phyloP scores from a whole-genome alignment of 2,797 vertebrate species.

The Heteromormyrus szaboi region DNA sequence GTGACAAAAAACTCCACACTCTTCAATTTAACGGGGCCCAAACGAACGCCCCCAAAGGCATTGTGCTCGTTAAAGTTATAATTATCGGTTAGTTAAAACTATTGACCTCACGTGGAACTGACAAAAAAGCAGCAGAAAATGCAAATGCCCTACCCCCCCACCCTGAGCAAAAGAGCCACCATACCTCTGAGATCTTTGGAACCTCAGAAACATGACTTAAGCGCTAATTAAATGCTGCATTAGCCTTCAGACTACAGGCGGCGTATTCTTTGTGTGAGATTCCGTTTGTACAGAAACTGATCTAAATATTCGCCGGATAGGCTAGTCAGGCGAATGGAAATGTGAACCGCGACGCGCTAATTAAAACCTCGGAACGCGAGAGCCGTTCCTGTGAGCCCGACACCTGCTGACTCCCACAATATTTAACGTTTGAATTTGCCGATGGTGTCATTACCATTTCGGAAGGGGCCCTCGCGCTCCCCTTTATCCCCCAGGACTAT shows the following conservation, averaged over 20 bases:
- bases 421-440: conserved; percentile 69
- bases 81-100: conserved; percentile 23
- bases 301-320: conserved; percentile 42
- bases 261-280: conserved; percentile 26
- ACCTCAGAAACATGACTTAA: conserved; percentile 30
- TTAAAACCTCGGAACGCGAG: conserved; percentile 58
- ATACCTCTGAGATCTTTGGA: conserved; percentile 17
- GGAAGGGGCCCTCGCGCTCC: conserved; percentile 49
- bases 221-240: conserved; percentile 36
- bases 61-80: conserved; percentile 16
- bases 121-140: conserved; percentile 32
- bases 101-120: conserved; percentile 39
- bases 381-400: conserved; percentile 45
- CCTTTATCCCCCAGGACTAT: conserved; percentile 55
- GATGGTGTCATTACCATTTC: conserved; percentile 69
- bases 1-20: not conserved
- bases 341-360: conserved; percentile 57
- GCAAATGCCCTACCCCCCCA: conserved; percentile 33
- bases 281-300: conserved; percentile 21
- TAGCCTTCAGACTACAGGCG: conserved; percentile 36
- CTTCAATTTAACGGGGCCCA: not conserved
- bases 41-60: not conserved
- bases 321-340: conserved; percentile 32
- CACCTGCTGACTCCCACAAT: conserved; percentile 69
- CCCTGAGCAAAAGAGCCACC: conserved; percentile 28